Conservation (phyloP, 2,113 vertebrate genomes). For the Geothlypis trichas region DNA sequence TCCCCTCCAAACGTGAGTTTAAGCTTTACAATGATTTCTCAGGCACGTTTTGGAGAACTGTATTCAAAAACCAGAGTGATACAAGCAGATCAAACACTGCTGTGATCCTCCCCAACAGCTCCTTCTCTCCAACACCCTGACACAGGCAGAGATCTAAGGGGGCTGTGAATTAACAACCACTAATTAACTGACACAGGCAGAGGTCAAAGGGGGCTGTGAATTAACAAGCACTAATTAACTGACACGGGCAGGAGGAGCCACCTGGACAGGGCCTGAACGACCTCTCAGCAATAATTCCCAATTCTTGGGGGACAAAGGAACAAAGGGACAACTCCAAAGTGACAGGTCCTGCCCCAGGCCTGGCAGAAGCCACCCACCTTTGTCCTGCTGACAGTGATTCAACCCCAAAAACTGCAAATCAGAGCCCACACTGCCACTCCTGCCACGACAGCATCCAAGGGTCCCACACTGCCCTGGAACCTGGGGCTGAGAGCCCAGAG, state of each 20-base stretch:
- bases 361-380: constrained; percentile 70
- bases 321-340: background rate
- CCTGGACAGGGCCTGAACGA: background rate
- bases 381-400: constrained; percentile 69
- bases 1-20: background rate
- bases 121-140: background rate
- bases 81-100: background rate
- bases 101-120: background rate
- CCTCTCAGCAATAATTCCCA: fast-evolving
- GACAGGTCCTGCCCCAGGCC: background rate
- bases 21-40: background rate
- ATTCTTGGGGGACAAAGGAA: background rate
- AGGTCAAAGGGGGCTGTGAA: too few relatives aligned
- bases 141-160: background rate
- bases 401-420: constrained; percentile 80
- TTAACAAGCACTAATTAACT: background rate
- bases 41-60: background rate
- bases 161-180: background rate
- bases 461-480: constrained; percentile 68
- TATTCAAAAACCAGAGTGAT: fast-evolving
- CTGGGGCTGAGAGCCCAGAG: constrained; percentile 67
- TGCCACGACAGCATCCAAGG: constrained; percentile 64
- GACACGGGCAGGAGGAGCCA: fast-evolving
- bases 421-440: constrained; percentile 85
- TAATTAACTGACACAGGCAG: background rate